phyloP scores from a whole-genome alignment of 2,888 invertebrate species.

The Eupithecia abbreviata region DNA sequence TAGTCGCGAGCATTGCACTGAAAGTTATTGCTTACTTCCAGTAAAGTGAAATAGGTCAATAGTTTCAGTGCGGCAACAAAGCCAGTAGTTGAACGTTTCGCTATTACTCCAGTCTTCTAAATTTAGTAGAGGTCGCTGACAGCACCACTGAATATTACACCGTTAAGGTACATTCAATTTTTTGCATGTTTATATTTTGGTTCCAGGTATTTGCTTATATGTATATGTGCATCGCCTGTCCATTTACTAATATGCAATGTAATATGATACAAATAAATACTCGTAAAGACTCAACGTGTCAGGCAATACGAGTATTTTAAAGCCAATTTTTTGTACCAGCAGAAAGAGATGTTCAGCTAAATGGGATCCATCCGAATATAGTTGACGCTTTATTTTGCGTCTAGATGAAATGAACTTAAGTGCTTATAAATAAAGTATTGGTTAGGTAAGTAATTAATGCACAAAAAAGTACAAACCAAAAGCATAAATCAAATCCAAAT shows the following conservation, averaged over 20 bases:
- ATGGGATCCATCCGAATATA: not conserved
- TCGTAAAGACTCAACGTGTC: not conserved
- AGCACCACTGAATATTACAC: constrained; percentile 36
- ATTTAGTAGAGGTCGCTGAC: constrained; percentile 68
- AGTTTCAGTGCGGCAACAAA: constrained; percentile 83
- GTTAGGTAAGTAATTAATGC: not conserved
- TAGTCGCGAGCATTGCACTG: constrained; percentile 74
- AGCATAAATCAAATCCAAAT: constrained; percentile 23
- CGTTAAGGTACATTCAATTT: constrained; percentile 5
- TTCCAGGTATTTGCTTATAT: constrained; percentile 16
- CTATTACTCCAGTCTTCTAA: constrained; percentile 66
- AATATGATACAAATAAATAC: constrained; percentile 23
- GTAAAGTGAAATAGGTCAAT: constrained; percentile 83
- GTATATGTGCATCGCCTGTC: not conserved
- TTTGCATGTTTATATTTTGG: constrained; percentile 11
- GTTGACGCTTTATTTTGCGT: not conserved
- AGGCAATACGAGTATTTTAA: not conserved
- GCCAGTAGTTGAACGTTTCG: constrained; percentile 76
- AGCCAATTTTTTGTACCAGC: not conserved
- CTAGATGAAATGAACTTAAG: not conserved
- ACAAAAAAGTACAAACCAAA: constrained; percentile 3
- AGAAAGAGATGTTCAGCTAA: not conserved
- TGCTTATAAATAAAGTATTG: not conserved
- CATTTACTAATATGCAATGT: constrained; percentile 19
- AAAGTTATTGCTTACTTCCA: constrained; percentile 83